phyloP scores from a whole-genome alignment of 2,888 invertebrate species.

The Stenurella melanura region DNA sequence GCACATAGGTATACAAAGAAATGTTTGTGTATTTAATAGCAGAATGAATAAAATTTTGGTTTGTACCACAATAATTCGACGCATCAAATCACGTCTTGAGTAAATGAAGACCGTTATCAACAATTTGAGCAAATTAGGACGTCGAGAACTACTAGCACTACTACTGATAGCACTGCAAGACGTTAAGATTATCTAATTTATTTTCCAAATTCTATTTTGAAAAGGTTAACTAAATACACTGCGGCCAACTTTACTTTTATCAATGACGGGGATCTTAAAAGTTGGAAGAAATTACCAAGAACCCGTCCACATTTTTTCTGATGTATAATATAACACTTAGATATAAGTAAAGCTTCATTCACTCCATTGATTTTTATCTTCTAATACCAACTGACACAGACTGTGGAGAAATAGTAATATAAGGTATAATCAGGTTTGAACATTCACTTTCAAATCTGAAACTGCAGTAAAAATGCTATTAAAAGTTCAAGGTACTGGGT shows the following conservation, averaged over 20 bases:
- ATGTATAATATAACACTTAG: not conserved
- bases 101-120: too few species aligned
- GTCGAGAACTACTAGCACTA: too few species aligned
- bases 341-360: not conserved
- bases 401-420: conserved; percentile 1
- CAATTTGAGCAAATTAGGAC: too few species aligned
- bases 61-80: too few species aligned
- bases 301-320: not conserved
- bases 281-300: not conserved
- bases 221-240: not conserved
- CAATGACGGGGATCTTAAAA: not conserved
- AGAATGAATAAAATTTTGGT: too few species aligned
- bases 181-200: not conserved
- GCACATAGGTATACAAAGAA: too few species aligned
- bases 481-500: conserved; percentile 55
- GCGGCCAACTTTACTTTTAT: not conserved
- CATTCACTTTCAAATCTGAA: conserved; percentile 53
- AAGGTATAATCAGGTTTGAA: conserved; percentile 45
- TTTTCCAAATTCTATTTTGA: not conserved
- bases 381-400: conserved; percentile 4
- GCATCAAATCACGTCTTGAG: too few species aligned
- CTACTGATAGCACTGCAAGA: too few species aligned
- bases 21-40: too few species aligned
- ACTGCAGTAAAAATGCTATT: conserved; percentile 49
- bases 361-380: not conserved